These are phyloP conservation scores for Drosophila robusta DNA, from an alignment of 2,888 invertebrate genomes.

Conservation along the genomic window DNA sequence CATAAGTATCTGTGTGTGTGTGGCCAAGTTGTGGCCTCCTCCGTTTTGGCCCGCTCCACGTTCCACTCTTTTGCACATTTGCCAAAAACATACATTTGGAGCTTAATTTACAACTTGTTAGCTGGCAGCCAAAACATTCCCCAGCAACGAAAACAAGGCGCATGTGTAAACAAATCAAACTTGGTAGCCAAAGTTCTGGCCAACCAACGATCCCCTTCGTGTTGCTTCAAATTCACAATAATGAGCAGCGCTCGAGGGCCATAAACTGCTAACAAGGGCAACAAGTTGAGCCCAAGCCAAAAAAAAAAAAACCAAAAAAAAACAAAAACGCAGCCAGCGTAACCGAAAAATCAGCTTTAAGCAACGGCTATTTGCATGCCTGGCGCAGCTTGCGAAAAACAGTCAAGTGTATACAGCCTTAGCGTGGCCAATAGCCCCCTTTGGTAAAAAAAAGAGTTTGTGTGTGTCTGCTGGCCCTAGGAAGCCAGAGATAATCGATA, in stretches of 20 bases:
- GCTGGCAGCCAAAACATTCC: constrained; percentile 66
- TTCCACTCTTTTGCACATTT: constrained; percentile 57
- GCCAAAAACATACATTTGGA: constrained; percentile 74
- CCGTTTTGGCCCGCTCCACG: constrained; percentile 1
- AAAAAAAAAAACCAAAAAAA: neutral
- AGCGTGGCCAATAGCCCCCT: neutral
- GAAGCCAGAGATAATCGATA: neutral
- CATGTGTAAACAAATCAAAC: constrained; percentile 75
- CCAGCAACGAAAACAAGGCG: constrained; percentile 53
- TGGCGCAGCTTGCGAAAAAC: neutral
- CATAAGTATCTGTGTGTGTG: constrained; percentile 13
- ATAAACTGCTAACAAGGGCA: constrained; percentile 56
- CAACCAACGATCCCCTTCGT: constrained; percentile 16
- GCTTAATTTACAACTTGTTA: constrained; percentile 78
- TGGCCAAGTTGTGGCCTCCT: constrained; percentile 43
- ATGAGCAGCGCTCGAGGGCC: constrained; percentile 65
- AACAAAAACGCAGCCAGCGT: neutral
- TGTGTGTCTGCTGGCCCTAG: neutral
- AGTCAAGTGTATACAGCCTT: constrained; percentile 1
- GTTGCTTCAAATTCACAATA: constrained; percentile 59
- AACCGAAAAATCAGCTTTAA: constrained; percentile 47
- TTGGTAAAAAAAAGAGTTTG: neutral
- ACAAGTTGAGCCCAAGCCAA: constrained; percentile 59
- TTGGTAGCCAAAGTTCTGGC: constrained; percentile 64
- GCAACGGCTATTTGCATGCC: constrained; percentile 34